Evolutionary conservation across 2,113 vertebrate genomes (phyloP), one percentile per base, ranked within the genome.

Genomic region (Vidua chalybeata): DNA sequence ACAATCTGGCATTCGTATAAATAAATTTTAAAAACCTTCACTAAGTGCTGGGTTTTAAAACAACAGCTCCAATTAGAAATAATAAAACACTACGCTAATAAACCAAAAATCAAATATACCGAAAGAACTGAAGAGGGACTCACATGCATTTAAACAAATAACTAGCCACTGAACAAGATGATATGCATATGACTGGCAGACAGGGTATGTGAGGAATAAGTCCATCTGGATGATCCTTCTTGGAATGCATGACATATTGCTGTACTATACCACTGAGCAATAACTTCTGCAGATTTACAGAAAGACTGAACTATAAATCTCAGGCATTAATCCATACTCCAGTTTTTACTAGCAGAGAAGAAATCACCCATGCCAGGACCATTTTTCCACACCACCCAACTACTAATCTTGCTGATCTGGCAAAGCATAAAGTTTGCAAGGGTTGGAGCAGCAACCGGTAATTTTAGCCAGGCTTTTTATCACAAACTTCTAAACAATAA

Each of bases 211-310:
- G 56, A 93, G 22, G 67, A 78, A 74, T 43, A 89, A 68, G 55
- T 41, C 71, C 92, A 89, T 87, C 86, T 89, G 83, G 81, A 81
- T 91, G 84, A 88, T 49, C 80, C 79, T 93, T 78, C 93, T 64
- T 83, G 75, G 91, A 92, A 97, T 71, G 87, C 86, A 84, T 75
- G 62, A 93, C 59, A 63, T 51, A 73, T 63, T 66, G 55, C 58
- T 84, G 72, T 61, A 89, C 17, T 64, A 56, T 68, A 55, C 37
- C 48, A 87, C 52, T 69, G 62, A 96, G 91, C 56, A 90, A 93
- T 82, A 88, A 91, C 55, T 92, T 94, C 72, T 91, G 73, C 95
- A 95, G 91, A 88, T 89, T 90, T 90, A 93, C 62, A 94, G 61
- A 95, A 89, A 68, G 84, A 75, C 39, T 76, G 79, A 84, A 74